Evolutionary conservation across 2,113 vertebrate species (phyloP).

Genomic region (Columba livia): DNA sequence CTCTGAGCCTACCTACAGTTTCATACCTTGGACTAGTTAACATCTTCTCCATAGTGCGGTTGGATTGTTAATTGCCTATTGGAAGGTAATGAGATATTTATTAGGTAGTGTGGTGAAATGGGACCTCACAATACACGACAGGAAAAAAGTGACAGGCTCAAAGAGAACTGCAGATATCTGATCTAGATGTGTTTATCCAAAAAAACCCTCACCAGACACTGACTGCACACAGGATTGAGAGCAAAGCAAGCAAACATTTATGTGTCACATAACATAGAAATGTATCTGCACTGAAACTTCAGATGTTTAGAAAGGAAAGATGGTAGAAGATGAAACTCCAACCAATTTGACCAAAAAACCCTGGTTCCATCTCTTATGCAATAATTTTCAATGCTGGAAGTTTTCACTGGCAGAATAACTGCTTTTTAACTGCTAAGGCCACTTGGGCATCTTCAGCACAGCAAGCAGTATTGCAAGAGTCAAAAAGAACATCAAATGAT

Average conservation of each 20-base stretch:
- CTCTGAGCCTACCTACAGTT: neutral
- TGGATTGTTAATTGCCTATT: accelerated
- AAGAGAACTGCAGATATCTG: neutral
- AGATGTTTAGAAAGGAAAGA: neutral
- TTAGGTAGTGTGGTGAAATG: neutral
- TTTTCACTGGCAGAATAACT: neutral
- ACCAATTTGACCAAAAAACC: neutral
- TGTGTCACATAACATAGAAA: neutral
- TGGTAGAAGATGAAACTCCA: neutral
- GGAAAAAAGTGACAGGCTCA: neutral
- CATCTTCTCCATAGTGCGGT: neutral
- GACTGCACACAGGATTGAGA: neutral
- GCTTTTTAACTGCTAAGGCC: neutral
- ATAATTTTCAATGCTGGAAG: neutral
- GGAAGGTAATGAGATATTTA: neutral
- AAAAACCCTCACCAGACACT: neutral
- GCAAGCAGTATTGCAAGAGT: neutral
- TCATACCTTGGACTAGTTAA: too few relatives aligned
- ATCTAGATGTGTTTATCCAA: neutral
- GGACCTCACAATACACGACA: accelerated
- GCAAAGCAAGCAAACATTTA: neutral
- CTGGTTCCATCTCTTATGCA: neutral
- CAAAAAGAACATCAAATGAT: neutral
- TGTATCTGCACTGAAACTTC: neutral
- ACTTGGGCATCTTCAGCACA: neutral